These are phyloP conservation scores for Dermatemys mawii DNA, from an alignment of 2,113 vertebrate genomes.

Conservation along the genomic window DNA sequence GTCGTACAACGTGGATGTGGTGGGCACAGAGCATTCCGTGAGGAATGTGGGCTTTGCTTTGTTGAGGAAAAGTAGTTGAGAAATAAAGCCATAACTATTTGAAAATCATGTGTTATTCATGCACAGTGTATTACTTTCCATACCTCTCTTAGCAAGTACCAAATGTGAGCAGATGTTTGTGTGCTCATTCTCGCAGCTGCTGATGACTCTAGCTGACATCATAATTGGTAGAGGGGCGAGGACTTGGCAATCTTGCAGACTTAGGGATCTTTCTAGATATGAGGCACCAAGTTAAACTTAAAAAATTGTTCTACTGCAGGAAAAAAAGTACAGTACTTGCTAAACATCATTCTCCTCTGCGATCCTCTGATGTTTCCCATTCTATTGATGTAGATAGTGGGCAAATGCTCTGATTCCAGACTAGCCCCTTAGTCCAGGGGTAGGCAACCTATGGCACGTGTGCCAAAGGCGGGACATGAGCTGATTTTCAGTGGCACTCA, in stretches of 20 bases:
- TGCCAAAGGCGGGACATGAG: no score
- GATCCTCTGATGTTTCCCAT: constrained; percentile 34
- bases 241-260: constrained; percentile 69
- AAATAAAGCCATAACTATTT: constrained; percentile 62
- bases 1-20: not conserved
- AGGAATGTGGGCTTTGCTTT: constrained; percentile 20
- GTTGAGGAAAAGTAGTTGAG: constrained; percentile 56
- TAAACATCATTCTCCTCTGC: constrained; percentile 22
- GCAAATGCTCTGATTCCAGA: constrained; percentile 40
- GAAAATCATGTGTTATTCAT: constrained; percentile 1
- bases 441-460: no score
- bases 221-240: constrained; percentile 65
- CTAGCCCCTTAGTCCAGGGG: no score
- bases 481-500: no score
- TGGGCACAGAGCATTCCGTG: constrained; percentile 13
- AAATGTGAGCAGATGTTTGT: constrained; percentile 65
- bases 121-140: constrained; percentile 50
- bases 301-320: constrained; percentile 10
- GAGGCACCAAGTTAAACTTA: constrained; percentile 55
- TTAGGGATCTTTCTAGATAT: constrained; percentile 63
- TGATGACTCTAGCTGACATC: constrained; percentile 18
- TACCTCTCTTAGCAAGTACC: constrained; percentile 56
- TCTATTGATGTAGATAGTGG: constrained; percentile 58
- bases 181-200: constrained; percentile 60
- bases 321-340: constrained; percentile 20